Percentiles rank a stretch among this genome's conserved stretches.
phyloP scores from a whole-genome alignment of 2,888 invertebrate species.

The Cremastinae sp. region DNA sequence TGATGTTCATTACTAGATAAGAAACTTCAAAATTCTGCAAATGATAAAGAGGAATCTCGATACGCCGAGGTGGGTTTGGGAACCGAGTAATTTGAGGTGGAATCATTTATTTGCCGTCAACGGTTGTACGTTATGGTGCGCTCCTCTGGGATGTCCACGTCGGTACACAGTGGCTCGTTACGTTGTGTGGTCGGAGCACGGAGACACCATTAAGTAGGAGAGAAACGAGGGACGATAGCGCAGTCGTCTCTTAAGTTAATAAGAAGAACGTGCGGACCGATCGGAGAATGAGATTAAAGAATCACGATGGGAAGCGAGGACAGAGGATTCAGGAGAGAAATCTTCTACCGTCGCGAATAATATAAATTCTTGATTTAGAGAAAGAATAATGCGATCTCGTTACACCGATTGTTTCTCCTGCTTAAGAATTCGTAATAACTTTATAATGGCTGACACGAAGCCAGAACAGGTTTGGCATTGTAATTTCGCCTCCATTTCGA shows the following conservation, averaged over 20 bases:
- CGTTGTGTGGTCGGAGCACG: conserved; percentile 55
- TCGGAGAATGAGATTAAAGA: conserved; percentile 52
- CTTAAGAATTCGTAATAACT: not conserved
- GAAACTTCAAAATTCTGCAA: not conserved
- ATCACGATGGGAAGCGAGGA: conserved; percentile 34
- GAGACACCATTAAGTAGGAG: conserved; percentile 56
- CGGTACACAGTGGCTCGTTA: conserved; percentile 56
- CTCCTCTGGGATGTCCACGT: conserved; percentile 22
- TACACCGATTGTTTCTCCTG: not conserved
- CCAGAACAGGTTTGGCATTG: conserved; percentile 2
- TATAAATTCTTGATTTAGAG: conserved; percentile 16
- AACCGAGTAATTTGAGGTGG: conserved; percentile 23
- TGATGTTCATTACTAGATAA: not conserved
- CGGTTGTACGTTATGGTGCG: conserved; percentile 32
- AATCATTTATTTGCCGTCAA: conserved; percentile 57
- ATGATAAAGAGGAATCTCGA: not conserved
- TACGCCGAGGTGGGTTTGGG: not conserved
- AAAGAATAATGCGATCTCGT: conserved; percentile 3
- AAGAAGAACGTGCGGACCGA: conserved; percentile 56
- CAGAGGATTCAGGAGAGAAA: conserved; percentile 17
- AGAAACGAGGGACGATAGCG: conserved; percentile 49
- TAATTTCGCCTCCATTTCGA: conserved; percentile 2
- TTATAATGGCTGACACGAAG: not conserved
- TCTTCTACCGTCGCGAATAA: not conserved
- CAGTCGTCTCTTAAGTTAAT: conserved; percentile 54